Conservation (phyloP, 2,888 invertebrate genomes). For the Luperina testacea region DNA sequence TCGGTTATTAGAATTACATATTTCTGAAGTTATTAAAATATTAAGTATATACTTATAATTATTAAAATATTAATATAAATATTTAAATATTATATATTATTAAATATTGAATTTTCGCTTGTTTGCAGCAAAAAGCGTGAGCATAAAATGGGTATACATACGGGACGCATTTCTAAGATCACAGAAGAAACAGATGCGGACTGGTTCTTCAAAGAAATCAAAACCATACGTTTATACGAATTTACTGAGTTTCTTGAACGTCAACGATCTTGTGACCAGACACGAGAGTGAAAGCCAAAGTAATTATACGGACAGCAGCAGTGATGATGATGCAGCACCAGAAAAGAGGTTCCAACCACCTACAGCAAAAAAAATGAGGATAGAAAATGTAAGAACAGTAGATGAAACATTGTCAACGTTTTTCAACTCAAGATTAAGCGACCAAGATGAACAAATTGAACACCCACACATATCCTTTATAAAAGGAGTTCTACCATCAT, state of each 20-base stretch:
- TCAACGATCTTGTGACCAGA: not conserved
- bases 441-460: slow-evolving; percentile 13
- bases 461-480: slow-evolving; percentile 36
- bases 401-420: slow-evolving; percentile 6
- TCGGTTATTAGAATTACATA: not conserved
- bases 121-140: slow-evolving; percentile 31
- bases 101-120: not conserved
- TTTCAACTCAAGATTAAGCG: not conserved
- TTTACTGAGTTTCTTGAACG: slow-evolving; percentile 18
- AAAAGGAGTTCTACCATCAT: slow-evolving; percentile 27
- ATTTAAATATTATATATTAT: too few species aligned
- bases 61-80: too few species aligned
- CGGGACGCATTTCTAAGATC: slow-evolving; percentile 33
- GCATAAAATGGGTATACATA: slow-evolving; percentile 36
- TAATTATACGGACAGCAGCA: not conserved
- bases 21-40: not conserved
- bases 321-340: not conserved
- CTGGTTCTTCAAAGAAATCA: slow-evolving; percentile 15
- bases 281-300: slow-evolving; percentile 32
- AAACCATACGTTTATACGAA: slow-evolving; percentile 37
- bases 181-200: not conserved
- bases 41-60: too few species aligned
- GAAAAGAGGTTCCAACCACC: not conserved
- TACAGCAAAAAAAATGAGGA: not conserved
- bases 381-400: slow-evolving; percentile 21